Percentiles rank a stretch among this genome's conserved stretches.
These are phyloP conservation scores for Periparus ater DNA, from an alignment of 2,797 vertebrate species.

Conservation along the genomic window DNA sequence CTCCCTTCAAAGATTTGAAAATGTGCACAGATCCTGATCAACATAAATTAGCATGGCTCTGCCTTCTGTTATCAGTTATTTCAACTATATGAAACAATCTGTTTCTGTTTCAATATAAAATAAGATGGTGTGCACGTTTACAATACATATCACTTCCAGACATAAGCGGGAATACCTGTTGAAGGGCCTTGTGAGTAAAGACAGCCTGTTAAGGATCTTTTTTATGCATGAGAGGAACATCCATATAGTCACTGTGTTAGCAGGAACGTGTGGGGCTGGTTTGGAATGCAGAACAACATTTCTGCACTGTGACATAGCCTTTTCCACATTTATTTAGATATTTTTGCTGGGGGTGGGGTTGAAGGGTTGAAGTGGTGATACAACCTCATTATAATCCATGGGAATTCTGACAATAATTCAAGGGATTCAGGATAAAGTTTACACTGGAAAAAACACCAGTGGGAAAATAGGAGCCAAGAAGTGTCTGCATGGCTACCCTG, in stretches of 20 bases:
- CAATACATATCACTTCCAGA: slow-evolving; percentile 25
- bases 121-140: slow-evolving; percentile 48
- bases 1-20: slow-evolving; percentile 35
- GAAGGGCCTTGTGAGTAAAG: slow-evolving; percentile 62
- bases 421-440: not conserved
- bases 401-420: not conserved
- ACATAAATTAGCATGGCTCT: slow-evolving; percentile 63
- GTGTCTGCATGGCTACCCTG: not conserved
- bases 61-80: slow-evolving; percentile 68
- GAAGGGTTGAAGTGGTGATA: not conserved
- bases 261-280: not conserved
- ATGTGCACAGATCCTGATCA: slow-evolving; percentile 55
- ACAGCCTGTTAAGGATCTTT: slow-evolving; percentile 53
- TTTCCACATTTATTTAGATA: not conserved
- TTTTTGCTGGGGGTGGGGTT: not conserved
- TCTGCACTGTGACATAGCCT: not conserved
- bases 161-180: slow-evolving; percentile 61
- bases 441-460: not conserved
- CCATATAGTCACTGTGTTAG: not conserved
- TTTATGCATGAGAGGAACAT: slow-evolving; percentile 10
- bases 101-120: slow-evolving; percentile 58
- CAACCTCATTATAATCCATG: not conserved
- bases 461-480: not conserved
- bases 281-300: slow-evolving; percentile 5
- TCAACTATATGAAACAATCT: slow-evolving; percentile 64